phyloP scores from a whole-genome alignment of 2,888 invertebrate species.

The Sphecodes monilicornis region DNA sequence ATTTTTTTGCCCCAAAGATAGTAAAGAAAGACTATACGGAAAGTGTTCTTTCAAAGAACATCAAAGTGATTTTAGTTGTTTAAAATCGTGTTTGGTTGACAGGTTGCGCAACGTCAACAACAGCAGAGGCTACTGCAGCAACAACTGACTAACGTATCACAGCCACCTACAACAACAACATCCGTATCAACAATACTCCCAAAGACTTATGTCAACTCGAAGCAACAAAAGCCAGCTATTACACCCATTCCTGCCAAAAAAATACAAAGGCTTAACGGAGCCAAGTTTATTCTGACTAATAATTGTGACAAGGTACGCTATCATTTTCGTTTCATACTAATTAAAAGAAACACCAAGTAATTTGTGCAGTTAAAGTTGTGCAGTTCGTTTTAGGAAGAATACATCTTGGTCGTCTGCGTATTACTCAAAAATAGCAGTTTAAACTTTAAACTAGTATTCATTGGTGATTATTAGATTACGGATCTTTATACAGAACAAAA shows the following conservation, averaged over 20 bases:
- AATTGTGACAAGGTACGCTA: slow-evolving; percentile 82
- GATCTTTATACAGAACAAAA: no score
- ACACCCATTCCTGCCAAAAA: slow-evolving; percentile 81
- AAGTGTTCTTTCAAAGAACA: background rate
- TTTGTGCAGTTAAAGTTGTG: no score
- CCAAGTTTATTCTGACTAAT: slow-evolving; percentile 82
- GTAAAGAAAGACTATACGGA: background rate
- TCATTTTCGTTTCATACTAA: background rate
- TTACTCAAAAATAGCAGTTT: no score
- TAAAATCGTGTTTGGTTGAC: slow-evolving; percentile 25
- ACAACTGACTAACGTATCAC: slow-evolving; percentile 78
- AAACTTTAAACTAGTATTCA: no score
- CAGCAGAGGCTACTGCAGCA: slow-evolving; percentile 87
- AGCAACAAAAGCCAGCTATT: slow-evolving; percentile 80
- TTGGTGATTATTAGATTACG: no score
- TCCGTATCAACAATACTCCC: slow-evolving; percentile 75
- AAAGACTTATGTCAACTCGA: slow-evolving; percentile 79
- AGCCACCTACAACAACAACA: slow-evolving; percentile 77
- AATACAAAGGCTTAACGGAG: slow-evolving; percentile 83
- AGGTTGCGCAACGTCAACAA: slow-evolving; percentile 90
- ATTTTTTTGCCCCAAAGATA: slow-evolving; percentile 23
- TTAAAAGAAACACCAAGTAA: background rate
- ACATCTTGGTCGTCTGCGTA: no score
- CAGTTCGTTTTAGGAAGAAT: no score
- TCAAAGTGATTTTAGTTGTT: background rate